phyloP scores from a whole-genome alignment of 1,140 invertebrate genomes.

The Solenopsis invicta region DNA sequence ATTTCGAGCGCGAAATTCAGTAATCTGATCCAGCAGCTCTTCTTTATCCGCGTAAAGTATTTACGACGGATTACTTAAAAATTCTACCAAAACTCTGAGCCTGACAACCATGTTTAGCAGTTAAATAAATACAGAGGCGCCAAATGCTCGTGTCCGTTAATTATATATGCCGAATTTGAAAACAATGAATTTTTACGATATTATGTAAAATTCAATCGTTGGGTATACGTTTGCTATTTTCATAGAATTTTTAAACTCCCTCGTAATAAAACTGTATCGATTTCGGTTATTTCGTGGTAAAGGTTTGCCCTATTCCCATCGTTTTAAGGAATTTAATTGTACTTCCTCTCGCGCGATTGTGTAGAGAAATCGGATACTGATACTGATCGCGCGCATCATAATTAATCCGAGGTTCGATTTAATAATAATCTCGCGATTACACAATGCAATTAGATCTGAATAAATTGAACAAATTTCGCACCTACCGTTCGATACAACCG shows the following conservation, averaged over 20 bases:
- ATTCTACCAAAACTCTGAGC: background rate
- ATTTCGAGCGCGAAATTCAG: constrained; percentile 1
- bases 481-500: background rate
- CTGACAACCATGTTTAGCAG: constrained; percentile 35
- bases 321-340: background rate
- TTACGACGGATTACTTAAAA: background rate
- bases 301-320: background rate
- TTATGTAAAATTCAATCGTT: too few relatives aligned
- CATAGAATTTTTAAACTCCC: background rate
- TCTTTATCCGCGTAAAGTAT: background rate
- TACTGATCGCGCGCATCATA: constrained; percentile 13
- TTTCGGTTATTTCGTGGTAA: background rate
- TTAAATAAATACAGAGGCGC: background rate
- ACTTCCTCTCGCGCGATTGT: background rate
- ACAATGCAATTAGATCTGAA: background rate
- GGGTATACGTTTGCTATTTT: background rate
- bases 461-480: constrained; percentile 4
- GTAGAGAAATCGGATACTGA: background rate
- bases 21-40: background rate
- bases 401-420: constrained; percentile 8
- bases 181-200: background rate
- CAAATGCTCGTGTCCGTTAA: background rate
- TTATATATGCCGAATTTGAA: background rate
- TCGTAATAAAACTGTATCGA: background rate
- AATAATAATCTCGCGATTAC: background rate